A percentile compares a stretch with the other conserved stretches of the same genome.
Evolutionary conservation across 2,888 invertebrate genomes (phyloP).

Genomic region (Tineola bisselliella): DNA sequence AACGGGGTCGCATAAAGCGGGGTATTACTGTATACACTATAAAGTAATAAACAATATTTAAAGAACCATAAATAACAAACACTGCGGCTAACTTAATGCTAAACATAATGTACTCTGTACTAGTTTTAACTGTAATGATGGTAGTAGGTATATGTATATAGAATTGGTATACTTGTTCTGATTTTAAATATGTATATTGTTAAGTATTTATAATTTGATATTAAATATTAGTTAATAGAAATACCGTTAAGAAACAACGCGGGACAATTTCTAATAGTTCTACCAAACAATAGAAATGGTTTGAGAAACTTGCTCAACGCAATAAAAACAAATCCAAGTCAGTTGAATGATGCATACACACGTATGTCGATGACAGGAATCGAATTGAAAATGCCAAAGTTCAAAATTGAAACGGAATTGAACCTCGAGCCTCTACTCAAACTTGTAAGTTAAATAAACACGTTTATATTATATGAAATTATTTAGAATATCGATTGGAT

Average conservation of each 20-base stretch:
- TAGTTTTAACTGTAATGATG: no score
- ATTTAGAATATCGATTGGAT: no score
- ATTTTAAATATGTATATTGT: no score
- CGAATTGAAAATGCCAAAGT: slow-evolving; percentile 74
- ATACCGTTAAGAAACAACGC: slow-evolving; percentile 74
- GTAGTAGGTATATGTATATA: no score
- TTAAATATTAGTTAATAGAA: slow-evolving; percentile 65
- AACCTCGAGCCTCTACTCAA: slow-evolving; percentile 63
- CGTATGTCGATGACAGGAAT: slow-evolving; percentile 30
- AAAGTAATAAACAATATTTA: no score
- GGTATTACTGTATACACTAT: no score
- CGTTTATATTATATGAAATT: neutral
- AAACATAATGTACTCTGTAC: no score
- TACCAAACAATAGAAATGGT: slow-evolving; percentile 67
- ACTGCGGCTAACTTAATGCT: no score
- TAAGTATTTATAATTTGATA: no score
- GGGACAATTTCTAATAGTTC: slow-evolving; percentile 74
- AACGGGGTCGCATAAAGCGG: no score
- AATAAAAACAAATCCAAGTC: neutral
- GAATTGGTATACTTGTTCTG: no score
- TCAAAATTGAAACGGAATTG: slow-evolving; percentile 72
- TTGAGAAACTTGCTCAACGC: slow-evolving; percentile 26
- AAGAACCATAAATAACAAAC: no score
- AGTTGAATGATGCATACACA: neutral
- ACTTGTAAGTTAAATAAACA: slow-evolving; percentile 47